Conservation (phyloP, 2,113 vertebrate species). For the Mesocricetus auratus region DNA sequence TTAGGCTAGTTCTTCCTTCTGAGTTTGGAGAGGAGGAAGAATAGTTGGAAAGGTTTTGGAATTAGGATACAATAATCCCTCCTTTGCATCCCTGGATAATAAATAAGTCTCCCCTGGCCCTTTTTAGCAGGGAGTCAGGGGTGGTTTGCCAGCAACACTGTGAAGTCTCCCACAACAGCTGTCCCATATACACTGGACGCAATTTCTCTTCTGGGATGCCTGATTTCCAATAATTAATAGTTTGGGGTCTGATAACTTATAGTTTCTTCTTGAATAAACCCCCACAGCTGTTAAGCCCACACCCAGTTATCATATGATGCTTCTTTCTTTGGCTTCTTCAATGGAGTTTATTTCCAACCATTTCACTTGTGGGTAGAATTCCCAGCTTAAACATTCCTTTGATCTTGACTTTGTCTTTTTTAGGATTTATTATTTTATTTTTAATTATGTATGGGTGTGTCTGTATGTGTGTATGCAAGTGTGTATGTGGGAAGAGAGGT, state of each 20-base stretch:
- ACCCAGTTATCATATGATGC: not conserved
- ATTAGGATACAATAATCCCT: not conserved
- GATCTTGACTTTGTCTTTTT: not conserved
- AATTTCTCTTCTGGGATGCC: slow-evolving; percentile 23
- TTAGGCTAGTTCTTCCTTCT: not conserved
- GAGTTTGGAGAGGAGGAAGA: slow-evolving; percentile 30
- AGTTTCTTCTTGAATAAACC: slow-evolving; percentile 62
- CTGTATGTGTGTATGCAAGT: not conserved
- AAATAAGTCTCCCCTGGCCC: not conserved
- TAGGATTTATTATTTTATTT: not conserved
- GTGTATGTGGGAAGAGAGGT: not conserved
- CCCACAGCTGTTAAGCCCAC: not conserved
- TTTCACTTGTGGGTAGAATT: not conserved
- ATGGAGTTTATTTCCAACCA: not conserved
- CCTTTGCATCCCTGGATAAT: accelerated
- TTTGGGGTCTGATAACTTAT: slow-evolving; percentile 1
- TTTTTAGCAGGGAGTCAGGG: not conserved
- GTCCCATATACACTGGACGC: not conserved
- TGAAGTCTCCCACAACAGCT: not conserved
- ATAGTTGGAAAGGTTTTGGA: not conserved
- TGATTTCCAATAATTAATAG: not conserved
- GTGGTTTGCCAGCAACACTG: not conserved
- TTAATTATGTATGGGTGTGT: not conserved
- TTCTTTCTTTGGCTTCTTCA: slow-evolving; percentile 33
- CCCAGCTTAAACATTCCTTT: slow-evolving; percentile 38